Evolutionary conservation across 2,888 invertebrate genomes (phyloP), one percentile per base, ranked within the genome.

Genomic region (Trichacis sp.): DNA sequence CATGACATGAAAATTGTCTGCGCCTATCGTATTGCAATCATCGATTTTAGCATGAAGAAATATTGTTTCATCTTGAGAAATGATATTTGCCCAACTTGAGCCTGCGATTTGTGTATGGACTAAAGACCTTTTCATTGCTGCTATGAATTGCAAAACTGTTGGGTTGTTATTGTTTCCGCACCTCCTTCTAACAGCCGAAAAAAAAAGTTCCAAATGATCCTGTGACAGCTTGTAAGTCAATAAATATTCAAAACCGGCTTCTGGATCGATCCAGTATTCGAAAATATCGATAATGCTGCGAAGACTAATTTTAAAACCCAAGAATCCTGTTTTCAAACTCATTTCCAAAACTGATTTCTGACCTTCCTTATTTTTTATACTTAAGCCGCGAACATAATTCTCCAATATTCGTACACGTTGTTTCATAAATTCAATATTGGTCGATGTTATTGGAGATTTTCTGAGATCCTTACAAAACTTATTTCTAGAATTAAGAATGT

Each of bases 401-500:
- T 50, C 57, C 29, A 62, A 49, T 4, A 30, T 24, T 14, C 48
- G n/a, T 12, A 61, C 6, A 38, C 50, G 38, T 24, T 52, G 6
- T 17, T 45, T 54, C 1, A 65, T 47, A 8, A 56, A 38, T 6
- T 58, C 42, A 50, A 49, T 42, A 33, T 54, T 67, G 18, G 54
- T 19, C 24, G n/a, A 24, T 36, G 33, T 49, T 20, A 63, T 57
- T 17, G 45, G 48, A 14, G 5, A 42, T 52, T 63, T 69, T 19
- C 40, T 40, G 12, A 30, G 30, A 51, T 64, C 46, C 48, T 64
- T 70, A n/a, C 59, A 53, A 57, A 55, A 67, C 9, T 42, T 11
- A 33, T 64, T 58, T 36, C 68, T 38, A 0, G 63, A 67, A 42
- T 77, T 78, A 8, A 76, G 45, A n/a, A 77, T 61, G 61, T 77